These are phyloP conservation scores for Regulus satrapa DNA, from an alignment of 2,113 vertebrate species.

Conservation along the genomic window DNA sequence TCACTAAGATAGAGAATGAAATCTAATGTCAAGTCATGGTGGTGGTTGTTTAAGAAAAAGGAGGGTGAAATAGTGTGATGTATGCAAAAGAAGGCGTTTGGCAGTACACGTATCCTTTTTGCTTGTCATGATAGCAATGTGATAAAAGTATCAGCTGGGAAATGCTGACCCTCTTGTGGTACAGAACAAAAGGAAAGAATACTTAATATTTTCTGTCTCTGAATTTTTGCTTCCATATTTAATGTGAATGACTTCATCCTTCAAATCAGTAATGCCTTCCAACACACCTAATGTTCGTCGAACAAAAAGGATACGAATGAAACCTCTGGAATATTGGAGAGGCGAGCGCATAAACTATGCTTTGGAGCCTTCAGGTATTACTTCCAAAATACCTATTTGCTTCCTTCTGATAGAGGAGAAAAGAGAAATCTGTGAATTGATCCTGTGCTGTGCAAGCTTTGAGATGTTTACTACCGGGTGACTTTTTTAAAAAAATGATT, in stretches of 20 bases:
- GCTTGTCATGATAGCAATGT: neutral
- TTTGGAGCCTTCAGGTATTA: constrained; percentile 58
- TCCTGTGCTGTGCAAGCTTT: neutral
- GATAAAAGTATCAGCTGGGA: neutral
- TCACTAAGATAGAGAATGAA: neutral
- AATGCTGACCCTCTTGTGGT: neutral
- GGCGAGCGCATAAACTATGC: constrained; percentile 69
- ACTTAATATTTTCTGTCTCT: neutral
- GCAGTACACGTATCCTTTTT: neutral
- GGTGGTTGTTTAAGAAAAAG: neutral
- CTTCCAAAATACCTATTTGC: neutral
- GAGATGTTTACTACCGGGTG: neutral
- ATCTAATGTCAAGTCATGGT: neutral
- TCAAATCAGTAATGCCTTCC: constrained; percentile 68
- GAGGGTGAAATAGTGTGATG: neutral
- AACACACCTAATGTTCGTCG: constrained; percentile 72
- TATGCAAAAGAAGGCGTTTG: neutral
- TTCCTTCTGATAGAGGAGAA: neutral
- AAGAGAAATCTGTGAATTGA: neutral
- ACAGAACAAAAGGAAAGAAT: neutral
- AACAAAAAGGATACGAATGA: constrained; percentile 67
- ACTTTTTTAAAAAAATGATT: neutral
- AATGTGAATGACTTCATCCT: neutral
- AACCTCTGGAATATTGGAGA: constrained; percentile 76
- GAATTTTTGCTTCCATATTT: neutral